These are phyloP conservation scores for Synanceia verrucosa DNA, from an alignment of 2,797 vertebrate genomes.

Conservation along the genomic window DNA sequence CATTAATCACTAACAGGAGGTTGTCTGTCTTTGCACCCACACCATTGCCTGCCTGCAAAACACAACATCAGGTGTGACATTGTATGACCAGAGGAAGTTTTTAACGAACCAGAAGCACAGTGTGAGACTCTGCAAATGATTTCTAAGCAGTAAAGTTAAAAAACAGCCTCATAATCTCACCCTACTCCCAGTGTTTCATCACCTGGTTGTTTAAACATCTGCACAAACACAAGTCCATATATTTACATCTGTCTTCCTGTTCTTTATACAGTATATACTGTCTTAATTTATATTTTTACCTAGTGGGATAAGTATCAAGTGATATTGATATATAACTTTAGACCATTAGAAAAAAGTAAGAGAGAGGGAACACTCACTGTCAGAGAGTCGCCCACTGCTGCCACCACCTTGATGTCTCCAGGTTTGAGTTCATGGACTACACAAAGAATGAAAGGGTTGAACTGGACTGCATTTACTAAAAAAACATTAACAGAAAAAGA, in stretches of 20 bases:
- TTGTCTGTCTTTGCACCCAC: constrained; percentile 81
- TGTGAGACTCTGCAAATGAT: neutral
- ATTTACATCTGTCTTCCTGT: neutral
- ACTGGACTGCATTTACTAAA: constrained; percentile 2
- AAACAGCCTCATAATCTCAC: neutral
- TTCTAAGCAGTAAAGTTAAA: neutral
- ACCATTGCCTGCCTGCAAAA: constrained; percentile 88
- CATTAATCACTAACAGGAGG: constrained; percentile 77
- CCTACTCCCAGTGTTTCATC: neutral
- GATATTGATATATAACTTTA: neutral
- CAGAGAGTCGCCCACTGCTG: constrained; percentile 93
- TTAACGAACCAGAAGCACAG: neutral
- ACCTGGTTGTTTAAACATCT: neutral
- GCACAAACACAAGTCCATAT: neutral
- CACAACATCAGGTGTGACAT: constrained; percentile 26
- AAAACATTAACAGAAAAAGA: neutral
- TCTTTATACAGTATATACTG: neutral
- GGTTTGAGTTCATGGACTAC: constrained; percentile 91
- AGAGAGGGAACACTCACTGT: constrained; percentile 83
- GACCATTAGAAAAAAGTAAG: neutral
- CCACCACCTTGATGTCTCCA: constrained; percentile 90
- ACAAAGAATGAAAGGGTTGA: constrained; percentile 16
- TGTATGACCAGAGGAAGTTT: neutral
- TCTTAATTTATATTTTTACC: neutral
- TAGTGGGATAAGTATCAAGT: neutral